A percentile compares a stretch with the other conserved stretches of the same genome.
These are phyloP conservation scores for Erebia epiphron DNA, from an alignment of 2,888 invertebrate genomes.

Conservation along the genomic window DNA sequence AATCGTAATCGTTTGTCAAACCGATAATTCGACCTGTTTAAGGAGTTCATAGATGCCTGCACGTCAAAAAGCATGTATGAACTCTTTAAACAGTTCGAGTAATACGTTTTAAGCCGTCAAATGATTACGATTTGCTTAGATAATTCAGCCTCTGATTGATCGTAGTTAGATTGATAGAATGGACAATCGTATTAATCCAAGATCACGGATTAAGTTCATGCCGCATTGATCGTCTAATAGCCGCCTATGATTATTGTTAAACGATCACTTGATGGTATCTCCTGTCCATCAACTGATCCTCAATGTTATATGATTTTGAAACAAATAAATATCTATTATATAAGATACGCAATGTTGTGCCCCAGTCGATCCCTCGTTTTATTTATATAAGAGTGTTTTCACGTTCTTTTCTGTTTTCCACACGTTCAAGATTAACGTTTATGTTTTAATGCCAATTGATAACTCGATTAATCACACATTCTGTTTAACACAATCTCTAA, in stretches of 20 bases:
- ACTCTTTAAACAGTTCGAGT: too few species aligned
- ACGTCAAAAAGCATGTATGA: too few species aligned
- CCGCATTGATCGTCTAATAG: not conserved
- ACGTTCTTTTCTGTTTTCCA: constrained; percentile 66
- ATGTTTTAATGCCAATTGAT: constrained; percentile 43
- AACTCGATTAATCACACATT: constrained; percentile 29
- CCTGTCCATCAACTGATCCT: constrained; percentile 46
- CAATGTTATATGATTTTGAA: constrained; percentile 33
- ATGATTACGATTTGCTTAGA: too few species aligned
- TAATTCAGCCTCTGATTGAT: not conserved
- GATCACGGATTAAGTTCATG: not conserved
- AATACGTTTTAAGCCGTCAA: too few species aligned
- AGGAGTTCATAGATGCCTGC: too few species aligned
- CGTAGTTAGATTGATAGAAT: not conserved
- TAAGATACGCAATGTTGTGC: constrained; percentile 90
- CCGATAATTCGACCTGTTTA: too few species aligned
- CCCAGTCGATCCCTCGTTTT: constrained; percentile 86
- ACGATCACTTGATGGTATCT: constrained; percentile 35
- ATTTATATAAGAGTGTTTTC: constrained; percentile 70
- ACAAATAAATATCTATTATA: constrained; percentile 53
- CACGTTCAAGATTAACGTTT: constrained; percentile 41
- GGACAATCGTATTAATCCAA: not conserved
- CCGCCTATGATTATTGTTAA: constrained; percentile 13
- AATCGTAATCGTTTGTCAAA: too few species aligned
- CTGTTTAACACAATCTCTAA: not conserved